Conservation (phyloP, 2,888 invertebrate genomes). For the Archips crataeganus region DNA sequence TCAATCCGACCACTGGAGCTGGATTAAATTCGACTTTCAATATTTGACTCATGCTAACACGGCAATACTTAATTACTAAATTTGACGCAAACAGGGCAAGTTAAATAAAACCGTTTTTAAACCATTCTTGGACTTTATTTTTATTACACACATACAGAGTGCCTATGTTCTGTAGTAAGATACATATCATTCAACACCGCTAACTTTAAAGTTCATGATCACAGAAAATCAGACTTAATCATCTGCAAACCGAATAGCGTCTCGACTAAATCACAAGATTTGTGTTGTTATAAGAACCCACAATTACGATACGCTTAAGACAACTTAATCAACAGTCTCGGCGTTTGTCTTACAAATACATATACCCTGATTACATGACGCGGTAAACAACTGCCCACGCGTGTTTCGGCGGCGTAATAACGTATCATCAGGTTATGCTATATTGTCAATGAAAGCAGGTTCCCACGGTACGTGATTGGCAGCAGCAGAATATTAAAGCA, state of each 20-base stretch:
- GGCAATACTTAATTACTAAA: too few relatives aligned
- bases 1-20: too few relatives aligned
- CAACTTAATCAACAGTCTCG: conserved; percentile 44
- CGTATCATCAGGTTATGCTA: conserved; percentile 66
- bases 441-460: conserved; percentile 72
- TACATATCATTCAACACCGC: neutral
- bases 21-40: too few relatives aligned
- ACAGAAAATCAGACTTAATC: conserved; percentile 13
- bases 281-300: conserved; percentile 39
- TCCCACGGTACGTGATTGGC: conserved; percentile 62
- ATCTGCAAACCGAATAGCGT: conserved; percentile 8
- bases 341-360: conserved; percentile 53
- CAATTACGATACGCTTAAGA: conserved; percentile 42
- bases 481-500: conserved; percentile 11
- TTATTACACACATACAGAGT: too few relatives aligned
- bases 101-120: too few relatives aligned
- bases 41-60: too few relatives aligned
- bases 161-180: too few relatives aligned
- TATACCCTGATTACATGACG: conserved; percentile 68
- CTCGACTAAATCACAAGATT: conserved; percentile 19
- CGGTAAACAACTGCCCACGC: conserved; percentile 74
- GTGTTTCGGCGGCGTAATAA: conserved; percentile 75
- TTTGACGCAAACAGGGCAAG: too few relatives aligned
- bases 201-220: neutral
- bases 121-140: neutral